Evolutionary conservation across 2,797 vertebrate species (phyloP).

Genomic region (Rhinella marina): DNA sequence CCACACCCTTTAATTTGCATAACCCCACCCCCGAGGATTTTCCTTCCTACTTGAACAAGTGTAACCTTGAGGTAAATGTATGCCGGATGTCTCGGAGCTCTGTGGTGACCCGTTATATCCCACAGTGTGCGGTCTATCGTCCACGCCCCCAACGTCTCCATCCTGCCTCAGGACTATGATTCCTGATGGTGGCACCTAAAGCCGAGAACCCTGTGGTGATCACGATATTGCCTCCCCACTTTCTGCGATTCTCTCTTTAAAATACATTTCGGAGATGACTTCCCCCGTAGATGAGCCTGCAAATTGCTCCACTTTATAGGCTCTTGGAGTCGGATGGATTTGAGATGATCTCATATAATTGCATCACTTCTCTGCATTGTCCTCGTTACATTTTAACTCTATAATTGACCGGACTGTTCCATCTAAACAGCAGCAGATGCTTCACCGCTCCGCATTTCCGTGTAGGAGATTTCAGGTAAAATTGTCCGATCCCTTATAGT

Average conservation of each 20-base stretch:
- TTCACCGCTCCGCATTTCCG: neutral
- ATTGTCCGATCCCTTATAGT: neutral
- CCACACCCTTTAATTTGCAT: neutral
- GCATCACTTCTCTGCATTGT: neutral
- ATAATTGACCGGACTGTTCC: neutral
- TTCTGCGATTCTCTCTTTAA: conserved; percentile 13
- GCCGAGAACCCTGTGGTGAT: neutral
- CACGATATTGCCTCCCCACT: neutral
- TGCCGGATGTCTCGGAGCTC: too few relatives aligned
- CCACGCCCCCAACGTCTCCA: neutral
- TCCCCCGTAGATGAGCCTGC: neutral
- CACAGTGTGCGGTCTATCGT: too few relatives aligned
- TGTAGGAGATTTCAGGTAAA: neutral
- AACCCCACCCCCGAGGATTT: neutral
- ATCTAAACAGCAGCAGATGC: neutral
- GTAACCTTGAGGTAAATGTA: neutral
- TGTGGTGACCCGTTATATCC: too few relatives aligned
- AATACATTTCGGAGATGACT: neutral
- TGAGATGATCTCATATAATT: conserved; percentile 6
- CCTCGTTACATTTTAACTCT: neutral
- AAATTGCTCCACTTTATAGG: conserved; percentile 25
- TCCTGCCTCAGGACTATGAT: neutral
- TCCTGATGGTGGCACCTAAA: neutral
- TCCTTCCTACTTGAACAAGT: neutral
- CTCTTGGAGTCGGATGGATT: neutral